Base-by-base conservation (phyloP, 2,888 invertebrate genomes). In the Meliscaeva auricollis region DNA sequence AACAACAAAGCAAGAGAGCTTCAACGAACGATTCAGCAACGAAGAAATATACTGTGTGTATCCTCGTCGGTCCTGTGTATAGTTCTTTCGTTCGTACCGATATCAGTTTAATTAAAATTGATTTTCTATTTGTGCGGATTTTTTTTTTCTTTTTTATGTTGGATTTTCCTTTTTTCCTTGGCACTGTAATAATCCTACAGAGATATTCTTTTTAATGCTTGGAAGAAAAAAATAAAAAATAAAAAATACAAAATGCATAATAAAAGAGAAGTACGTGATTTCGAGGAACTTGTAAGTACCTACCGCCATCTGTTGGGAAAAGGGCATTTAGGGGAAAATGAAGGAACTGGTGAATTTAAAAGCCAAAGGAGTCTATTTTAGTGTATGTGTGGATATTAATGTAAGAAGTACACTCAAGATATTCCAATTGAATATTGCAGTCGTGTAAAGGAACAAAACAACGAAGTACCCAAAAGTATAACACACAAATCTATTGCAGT, bases 21-120 rank as follows among this genome's bases (percentile, higher is more conserved):
- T 30, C 58, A 48, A 20, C 1, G 35, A 66, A 41, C 17, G 13
- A 38, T 11, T 30, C 70, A 60, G 58, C 41, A 38, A 64, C 60
- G 26, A 54, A 54, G 6, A 41, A 58, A 52, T 3, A 1, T n/a
- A 15, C 3, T 30, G 15, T 30, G 2, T 30, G 17, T 66, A 70
- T 17, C 8, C 2, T 20, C 11, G 17, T n/a, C n/a, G n/a, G n/a
- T n/a, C n/a, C n/a, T n/a, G n/a, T 32, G 11, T 17, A 11, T 38
- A 50, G 38, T 58, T 44, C 52, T 58, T 13, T 41, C 20, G 13
- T 56, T 35, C 32, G 30, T 58, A 20, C 32, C 50, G 22, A 62
- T 79, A 80, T 80, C 76, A 41, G 76, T 80, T 85, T 85, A 80
- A 85, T 85, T 85, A 85, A 85, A 85, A 85, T 85, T 80, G 84